These are phyloP conservation scores for Antheraea yamamai DNA, from an alignment of 2,888 invertebrate species.

Conservation along the genomic window DNA sequence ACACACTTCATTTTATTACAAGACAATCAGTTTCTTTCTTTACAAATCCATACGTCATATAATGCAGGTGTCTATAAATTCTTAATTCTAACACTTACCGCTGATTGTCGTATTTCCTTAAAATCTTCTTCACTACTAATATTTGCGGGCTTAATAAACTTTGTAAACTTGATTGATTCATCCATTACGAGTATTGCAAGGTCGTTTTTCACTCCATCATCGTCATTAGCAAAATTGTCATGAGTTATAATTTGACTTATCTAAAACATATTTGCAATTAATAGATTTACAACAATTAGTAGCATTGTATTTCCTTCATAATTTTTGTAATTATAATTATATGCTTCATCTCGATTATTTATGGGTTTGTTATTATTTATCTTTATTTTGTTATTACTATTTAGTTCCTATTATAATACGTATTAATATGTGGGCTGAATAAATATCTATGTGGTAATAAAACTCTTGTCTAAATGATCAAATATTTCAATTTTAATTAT, in stretches of 20 bases:
- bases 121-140: conserved; percentile 31
- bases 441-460: too few species aligned
- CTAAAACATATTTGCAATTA: conserved; percentile 41
- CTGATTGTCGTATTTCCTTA: conserved; percentile 33
- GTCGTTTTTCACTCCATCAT: conserved; percentile 42
- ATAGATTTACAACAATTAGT: neutral
- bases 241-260: conserved; percentile 52
- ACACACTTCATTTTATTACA: neutral
- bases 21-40: too few species aligned
- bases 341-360: too few species aligned
- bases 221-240: conserved; percentile 47
- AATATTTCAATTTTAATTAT: too few species aligned
- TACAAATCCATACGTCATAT: too few species aligned
- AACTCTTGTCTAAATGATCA: too few species aligned
- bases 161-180: conserved; percentile 39
- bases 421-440: too few species aligned
- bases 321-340: too few species aligned
- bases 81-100: conserved; percentile 35
- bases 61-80: too few species aligned
- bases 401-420: too few species aligned
- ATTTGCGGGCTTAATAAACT: conserved; percentile 43
- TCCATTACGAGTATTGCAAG: conserved; percentile 55
- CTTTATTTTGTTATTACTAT: too few species aligned
- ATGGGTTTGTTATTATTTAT: too few species aligned
- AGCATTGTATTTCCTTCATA: neutral